phyloP scores from a whole-genome alignment of 2,113 vertebrate genomes.

The Gymnogyps californianus region DNA sequence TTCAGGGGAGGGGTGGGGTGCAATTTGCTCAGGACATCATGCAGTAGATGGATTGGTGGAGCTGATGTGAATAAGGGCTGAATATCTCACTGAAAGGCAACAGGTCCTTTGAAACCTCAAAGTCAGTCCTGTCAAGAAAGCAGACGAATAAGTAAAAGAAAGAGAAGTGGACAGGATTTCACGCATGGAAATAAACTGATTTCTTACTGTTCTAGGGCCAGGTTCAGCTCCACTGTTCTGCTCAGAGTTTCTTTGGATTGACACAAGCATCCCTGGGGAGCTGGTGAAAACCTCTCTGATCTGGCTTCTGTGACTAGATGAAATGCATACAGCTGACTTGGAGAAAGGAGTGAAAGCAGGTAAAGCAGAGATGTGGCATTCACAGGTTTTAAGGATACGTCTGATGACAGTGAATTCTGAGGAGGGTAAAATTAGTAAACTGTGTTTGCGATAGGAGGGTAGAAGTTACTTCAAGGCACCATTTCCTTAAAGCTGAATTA shows the following conservation, averaged over 20 bases:
- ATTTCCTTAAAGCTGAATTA: background rate
- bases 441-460: background rate
- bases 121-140: conserved; percentile 9
- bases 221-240: background rate
- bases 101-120: background rate
- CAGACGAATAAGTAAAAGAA: background rate
- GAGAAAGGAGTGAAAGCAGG: background rate
- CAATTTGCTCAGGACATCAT: background rate
- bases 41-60: background rate
- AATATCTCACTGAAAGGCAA: background rate
- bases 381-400: background rate
- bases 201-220: background rate
- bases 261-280: background rate
- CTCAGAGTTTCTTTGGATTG: background rate
- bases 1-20: background rate
- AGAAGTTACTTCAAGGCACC: background rate
- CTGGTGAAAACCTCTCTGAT: background rate
- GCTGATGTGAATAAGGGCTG: background rate
- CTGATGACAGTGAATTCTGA: background rate
- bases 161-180: background rate
- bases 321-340: background rate
- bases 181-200: background rate
- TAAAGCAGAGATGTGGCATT: background rate
- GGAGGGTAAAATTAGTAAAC: background rate
- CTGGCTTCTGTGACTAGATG: background rate